A percentile compares a stretch with the other conserved stretches of the same genome.
Evolutionary conservation across 2,113 vertebrate genomes (phyloP).

Genomic region (Crotophaga sulcirostris): DNA sequence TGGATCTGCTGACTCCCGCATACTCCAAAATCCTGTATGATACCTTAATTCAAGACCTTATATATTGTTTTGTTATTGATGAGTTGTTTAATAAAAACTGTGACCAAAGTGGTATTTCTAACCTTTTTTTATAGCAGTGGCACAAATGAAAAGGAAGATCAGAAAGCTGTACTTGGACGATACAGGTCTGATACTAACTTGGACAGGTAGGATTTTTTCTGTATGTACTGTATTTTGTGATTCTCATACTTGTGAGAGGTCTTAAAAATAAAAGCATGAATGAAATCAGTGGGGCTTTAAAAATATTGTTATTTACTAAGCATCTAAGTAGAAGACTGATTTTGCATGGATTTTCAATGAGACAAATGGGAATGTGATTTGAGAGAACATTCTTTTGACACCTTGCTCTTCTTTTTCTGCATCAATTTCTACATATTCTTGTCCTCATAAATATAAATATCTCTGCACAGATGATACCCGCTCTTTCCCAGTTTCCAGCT

Average conservation of each 20-base stretch:
- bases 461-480: neutral
- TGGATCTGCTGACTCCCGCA: neutral
- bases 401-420: neutral
- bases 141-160: constrained; percentile 58
- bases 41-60: neutral
- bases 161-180: constrained; percentile 67
- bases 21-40: neutral
- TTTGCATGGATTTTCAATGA: neutral
- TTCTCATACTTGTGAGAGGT: neutral
- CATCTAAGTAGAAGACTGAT: neutral
- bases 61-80: neutral
- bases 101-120: neutral
- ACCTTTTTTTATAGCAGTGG: constrained; percentile 34
- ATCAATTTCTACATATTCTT: neutral
- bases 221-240: neutral
- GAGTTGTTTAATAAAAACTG: neutral
- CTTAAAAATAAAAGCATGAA: neutral
- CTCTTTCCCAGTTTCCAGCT: neutral
- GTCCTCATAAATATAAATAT: neutral
- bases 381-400: neutral
- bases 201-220: constrained; percentile 72
- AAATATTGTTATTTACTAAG: neutral
- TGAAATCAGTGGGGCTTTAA: rapidly evolving
- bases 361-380: neutral
- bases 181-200: constrained; percentile 77